Conservation (phyloP, 2,888 invertebrate species). For the Tinea semifulvella region DNA sequence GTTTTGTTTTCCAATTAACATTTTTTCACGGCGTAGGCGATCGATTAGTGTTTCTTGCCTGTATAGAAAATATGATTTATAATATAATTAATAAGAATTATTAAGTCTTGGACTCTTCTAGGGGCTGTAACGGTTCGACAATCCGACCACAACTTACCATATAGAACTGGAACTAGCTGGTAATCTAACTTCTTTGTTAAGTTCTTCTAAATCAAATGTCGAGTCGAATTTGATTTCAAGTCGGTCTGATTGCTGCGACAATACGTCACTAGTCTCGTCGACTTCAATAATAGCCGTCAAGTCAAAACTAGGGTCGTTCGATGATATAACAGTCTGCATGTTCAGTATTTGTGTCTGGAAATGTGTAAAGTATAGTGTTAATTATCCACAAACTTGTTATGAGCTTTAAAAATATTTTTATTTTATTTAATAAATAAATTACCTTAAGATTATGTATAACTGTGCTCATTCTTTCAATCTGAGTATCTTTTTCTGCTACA, state of each 20-base stretch:
- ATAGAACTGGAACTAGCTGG: slow-evolving; percentile 44
- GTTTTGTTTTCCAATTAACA: slow-evolving; percentile 50
- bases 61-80: not conserved
- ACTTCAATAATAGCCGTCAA: slow-evolving; percentile 58
- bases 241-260: slow-evolving; percentile 44
- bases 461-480: slow-evolving; percentile 54
- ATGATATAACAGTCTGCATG: slow-evolving; percentile 54
- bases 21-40: slow-evolving; percentile 53
- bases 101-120: no score
- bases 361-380: no score
- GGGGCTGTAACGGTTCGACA: no score
- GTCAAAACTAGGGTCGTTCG: slow-evolving; percentile 57
- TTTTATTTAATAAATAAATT: slow-evolving; percentile 12
- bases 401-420: no score
- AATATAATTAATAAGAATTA: no score
- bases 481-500: slow-evolving; percentile 47
- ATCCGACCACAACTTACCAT: no score
- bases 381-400: no score
- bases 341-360: slow-evolving; percentile 51
- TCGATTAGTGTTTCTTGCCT: slow-evolving; percentile 60
- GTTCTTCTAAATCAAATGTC: slow-evolving; percentile 40
- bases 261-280: slow-evolving; percentile 44
- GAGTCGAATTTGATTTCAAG: slow-evolving; percentile 52
- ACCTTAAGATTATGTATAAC: slow-evolving; percentile 48
- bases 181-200: slow-evolving; percentile 37